Evolutionary conservation across 2,888 invertebrate genomes (phyloP).

Genomic region (Biston betularia): DNA sequence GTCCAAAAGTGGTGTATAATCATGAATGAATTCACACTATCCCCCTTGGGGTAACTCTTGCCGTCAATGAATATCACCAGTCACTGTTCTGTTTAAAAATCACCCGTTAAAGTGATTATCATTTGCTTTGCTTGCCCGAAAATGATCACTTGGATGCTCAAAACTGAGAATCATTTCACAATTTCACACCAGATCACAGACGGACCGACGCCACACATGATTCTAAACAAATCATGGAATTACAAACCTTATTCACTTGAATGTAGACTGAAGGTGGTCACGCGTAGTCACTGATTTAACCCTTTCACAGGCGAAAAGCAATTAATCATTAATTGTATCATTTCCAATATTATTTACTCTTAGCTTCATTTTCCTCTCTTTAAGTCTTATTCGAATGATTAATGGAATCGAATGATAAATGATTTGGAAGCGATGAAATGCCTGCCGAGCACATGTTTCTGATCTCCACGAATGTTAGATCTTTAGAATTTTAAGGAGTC

Average conservation of each 20-base stretch:
- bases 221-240: slow-evolving; percentile 47
- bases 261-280: slow-evolving; percentile 10
- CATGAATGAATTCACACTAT: slow-evolving; percentile 57
- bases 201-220: slow-evolving; percentile 63
- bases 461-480: slow-evolving; percentile 63
- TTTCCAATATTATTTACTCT: slow-evolving; percentile 79
- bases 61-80: slow-evolving; percentile 57
- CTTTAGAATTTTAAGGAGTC: slow-evolving; percentile 79
- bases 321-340: slow-evolving; percentile 84
- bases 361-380: slow-evolving; percentile 85
- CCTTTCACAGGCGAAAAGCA: slow-evolving; percentile 63
- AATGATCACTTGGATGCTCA: slow-evolving; percentile 46
- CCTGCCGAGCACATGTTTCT: slow-evolving; percentile 71
- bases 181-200: slow-evolving; percentile 57
- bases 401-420: slow-evolving; percentile 77
- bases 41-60: slow-evolving; percentile 45
- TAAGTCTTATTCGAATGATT: slow-evolving; percentile 84
- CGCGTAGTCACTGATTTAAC: slow-evolving; percentile 26
- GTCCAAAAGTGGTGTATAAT: slow-evolving; percentile 62
- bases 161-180: slow-evolving; percentile 41
- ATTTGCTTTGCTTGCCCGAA: slow-evolving; percentile 37
- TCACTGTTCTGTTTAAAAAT: slow-evolving; percentile 46
- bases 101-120: slow-evolving; percentile 31
- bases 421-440: slow-evolving; percentile 76
- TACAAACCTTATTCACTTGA: slow-evolving; percentile 42